These are phyloP conservation scores for Nasua narica DNA, from an alignment of 2,797 vertebrate genomes.

Conservation along the genomic window DNA sequence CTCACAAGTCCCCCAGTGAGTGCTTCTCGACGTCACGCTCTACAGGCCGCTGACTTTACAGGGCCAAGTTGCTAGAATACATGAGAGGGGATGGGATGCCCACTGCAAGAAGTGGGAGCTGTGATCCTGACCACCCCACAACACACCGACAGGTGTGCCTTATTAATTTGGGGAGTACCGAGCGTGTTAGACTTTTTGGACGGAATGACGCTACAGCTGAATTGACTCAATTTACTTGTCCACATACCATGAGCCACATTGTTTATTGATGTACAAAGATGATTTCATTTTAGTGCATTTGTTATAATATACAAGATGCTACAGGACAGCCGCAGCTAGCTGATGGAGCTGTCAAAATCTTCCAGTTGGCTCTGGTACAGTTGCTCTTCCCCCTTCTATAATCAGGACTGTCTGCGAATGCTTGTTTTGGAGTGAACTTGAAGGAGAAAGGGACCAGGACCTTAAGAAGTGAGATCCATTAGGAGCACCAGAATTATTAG, in stretches of 20 bases:
- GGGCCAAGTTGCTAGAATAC: background rate
- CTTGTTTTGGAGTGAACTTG: conserved; percentile 22
- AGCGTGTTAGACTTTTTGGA: background rate
- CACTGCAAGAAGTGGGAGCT: background rate
- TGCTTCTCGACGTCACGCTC: background rate
- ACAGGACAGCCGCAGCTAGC: background rate
- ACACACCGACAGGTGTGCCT: background rate
- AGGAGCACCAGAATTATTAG: conserved; percentile 37
- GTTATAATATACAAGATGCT: background rate
- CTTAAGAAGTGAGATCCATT: background rate
- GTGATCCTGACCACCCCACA: background rate
- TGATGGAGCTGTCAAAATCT: background rate
- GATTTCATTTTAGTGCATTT: conserved; percentile 21
- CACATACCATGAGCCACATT: conserved; percentile 1
- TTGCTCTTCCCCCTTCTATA: conserved; percentile 43
- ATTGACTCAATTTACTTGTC: conserved; percentile 36
- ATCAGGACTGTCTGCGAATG: conserved; percentile 16
- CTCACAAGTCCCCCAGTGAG: background rate
- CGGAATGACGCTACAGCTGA: background rate
- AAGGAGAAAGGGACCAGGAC: conserved; percentile 32
- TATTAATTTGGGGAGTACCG: conserved; percentile 25
- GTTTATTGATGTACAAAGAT: conserved; percentile 29
- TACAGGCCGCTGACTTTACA: background rate
- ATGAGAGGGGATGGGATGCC: background rate
- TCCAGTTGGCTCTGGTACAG: conserved; percentile 21